Percentiles rank a stretch among this genome's conserved stretches.
These are phyloP conservation scores for Arctia plantaginis DNA, from an alignment of 2,888 invertebrate genomes.

Conservation along the genomic window DNA sequence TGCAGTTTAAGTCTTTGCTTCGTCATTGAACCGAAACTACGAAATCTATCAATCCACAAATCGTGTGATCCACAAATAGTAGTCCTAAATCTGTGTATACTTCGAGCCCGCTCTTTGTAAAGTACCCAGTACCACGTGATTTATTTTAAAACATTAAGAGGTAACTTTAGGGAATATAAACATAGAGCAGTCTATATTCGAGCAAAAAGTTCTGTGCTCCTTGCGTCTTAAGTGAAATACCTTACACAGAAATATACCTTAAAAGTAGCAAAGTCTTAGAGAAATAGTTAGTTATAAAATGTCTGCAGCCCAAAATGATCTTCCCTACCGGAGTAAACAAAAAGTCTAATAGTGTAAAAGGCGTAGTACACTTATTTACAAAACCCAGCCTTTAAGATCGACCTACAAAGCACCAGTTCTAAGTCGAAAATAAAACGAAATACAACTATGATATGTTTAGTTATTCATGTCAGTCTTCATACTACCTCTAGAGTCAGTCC, in stretches of 20 bases:
- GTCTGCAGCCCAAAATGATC: slow-evolving; percentile 56
- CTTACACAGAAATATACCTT: background rate
- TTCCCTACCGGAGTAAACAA: slow-evolving; percentile 57
- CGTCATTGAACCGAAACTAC: background rate
- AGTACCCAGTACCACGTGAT: no score
- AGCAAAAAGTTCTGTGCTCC: background rate
- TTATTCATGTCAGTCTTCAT: slow-evolving; percentile 84
- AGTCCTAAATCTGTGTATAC: background rate
- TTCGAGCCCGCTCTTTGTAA: no score
- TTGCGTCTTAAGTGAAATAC: background rate
- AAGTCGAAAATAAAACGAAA: slow-evolving; percentile 84
- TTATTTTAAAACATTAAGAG: no score
- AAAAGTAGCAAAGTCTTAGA: background rate
- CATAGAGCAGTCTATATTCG: no score
- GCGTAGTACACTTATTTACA: slow-evolving; percentile 83
- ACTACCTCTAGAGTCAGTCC: slow-evolving; percentile 85
- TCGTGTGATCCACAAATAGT: background rate
- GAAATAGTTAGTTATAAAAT: slow-evolving; percentile 29
- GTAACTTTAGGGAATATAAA: no score
- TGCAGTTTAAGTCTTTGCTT: no score
- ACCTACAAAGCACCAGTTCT: slow-evolving; percentile 86
- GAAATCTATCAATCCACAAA: background rate
- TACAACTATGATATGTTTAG: slow-evolving; percentile 85
- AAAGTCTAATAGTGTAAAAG: slow-evolving; percentile 79
- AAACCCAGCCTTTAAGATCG: slow-evolving; percentile 86